Conservation (phyloP, 2,797 vertebrate species). For the Orientallactaga sibirica region DNA sequence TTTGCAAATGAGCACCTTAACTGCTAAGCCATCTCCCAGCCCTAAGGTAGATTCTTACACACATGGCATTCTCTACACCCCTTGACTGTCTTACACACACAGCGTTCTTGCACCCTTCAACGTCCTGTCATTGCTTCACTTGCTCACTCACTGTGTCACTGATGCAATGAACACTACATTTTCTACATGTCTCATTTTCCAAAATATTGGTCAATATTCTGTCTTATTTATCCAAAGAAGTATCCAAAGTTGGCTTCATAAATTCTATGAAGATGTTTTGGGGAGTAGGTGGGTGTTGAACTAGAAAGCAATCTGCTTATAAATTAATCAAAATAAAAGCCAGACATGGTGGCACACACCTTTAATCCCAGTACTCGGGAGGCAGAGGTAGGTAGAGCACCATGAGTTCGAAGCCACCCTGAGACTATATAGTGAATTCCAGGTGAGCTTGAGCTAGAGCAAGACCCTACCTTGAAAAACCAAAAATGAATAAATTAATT, state of each 20-base stretch:
- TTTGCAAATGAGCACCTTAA: too few relatives aligned
- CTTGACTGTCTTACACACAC: neutral
- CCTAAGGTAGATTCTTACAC: neutral
- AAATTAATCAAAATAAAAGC: constrained; percentile 5
- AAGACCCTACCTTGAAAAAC: too few relatives aligned
- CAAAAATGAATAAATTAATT: neutral
- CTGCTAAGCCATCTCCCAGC: too few relatives aligned
- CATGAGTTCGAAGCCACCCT: too few relatives aligned
- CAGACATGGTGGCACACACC: too few relatives aligned
- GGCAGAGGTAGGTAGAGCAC: too few relatives aligned
- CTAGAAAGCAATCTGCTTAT: neutral
- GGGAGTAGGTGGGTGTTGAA: neutral
- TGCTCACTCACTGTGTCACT: neutral
- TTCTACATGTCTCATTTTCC: neutral
- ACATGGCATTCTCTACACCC: neutral
- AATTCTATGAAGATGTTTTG: neutral
- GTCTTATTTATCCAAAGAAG: neutral
- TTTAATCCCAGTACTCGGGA: too few relatives aligned
- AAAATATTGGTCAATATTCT: neutral
- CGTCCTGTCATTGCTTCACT: too few relatives aligned
- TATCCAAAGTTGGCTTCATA: neutral
- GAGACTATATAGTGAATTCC: too few relatives aligned
- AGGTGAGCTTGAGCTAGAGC: too few relatives aligned
- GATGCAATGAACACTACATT: too few relatives aligned
- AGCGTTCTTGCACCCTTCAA: too few relatives aligned